Percentiles rank a stretch among this genome's conserved stretches.
phyloP scores from a whole-genome alignment of 2,797 vertebrate genomes.

The Enteromius fasciolatus region DNA sequence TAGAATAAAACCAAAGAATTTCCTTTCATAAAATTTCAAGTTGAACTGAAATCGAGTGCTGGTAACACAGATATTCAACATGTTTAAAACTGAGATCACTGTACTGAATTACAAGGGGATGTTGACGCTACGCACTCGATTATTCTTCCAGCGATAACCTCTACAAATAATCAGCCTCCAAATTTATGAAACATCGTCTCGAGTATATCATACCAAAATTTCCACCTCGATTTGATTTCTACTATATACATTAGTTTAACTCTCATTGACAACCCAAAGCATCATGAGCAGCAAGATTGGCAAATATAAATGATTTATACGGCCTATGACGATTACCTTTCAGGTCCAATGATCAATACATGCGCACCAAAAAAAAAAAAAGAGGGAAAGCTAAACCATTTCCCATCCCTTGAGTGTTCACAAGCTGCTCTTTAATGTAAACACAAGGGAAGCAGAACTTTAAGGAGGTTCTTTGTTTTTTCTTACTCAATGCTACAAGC shows the following conservation, averaged over 20 bases:
- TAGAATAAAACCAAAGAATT: constrained; percentile 79
- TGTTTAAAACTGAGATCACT: constrained; percentile 69
- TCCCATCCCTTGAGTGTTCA: constrained; percentile 26
- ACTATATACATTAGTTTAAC: constrained; percentile 57
- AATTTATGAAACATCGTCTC: constrained; percentile 6
- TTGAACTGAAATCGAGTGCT: constrained; percentile 84
- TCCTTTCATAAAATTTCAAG: constrained; percentile 83
- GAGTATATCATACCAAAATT: constrained; percentile 10
- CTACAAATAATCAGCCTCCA: constrained; percentile 11
- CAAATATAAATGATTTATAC: constrained; percentile 34
- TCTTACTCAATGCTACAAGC: constrained; percentile 21
- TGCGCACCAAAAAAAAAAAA: constrained; percentile 1
- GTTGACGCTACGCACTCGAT: constrained; percentile 50
- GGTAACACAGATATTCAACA: constrained; percentile 78
- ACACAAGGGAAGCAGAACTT: constrained; percentile 3
- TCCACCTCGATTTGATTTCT: constrained; percentile 49
- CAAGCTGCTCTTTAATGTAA: constrained; percentile 40
- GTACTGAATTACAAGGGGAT: constrained; percentile 55
- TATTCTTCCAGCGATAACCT: constrained; percentile 29
- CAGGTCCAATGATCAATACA: constrained; percentile 5
- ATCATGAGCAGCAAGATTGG: constrained; percentile 27
- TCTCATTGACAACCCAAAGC: constrained; percentile 44
- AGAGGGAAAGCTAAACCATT: background rate
- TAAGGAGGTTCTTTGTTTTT: constrained; percentile 7
- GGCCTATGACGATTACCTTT: constrained; percentile 1